phyloP scores from a whole-genome alignment of 1,140 invertebrate species.

The Zaprionus ghesquierei region DNA sequence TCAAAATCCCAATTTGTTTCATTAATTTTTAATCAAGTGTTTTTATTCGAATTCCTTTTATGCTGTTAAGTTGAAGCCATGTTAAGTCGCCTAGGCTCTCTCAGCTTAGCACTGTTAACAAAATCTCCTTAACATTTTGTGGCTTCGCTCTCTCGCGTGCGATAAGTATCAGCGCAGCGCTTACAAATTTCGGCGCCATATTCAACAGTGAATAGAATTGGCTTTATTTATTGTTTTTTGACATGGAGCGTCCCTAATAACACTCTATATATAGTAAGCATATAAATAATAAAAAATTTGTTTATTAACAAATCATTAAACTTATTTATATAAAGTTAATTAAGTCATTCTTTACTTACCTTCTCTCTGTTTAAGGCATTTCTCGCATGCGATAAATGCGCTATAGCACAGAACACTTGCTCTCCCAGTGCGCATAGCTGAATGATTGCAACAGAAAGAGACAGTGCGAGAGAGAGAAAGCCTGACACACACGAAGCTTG shows the following conservation, averaged over 20 bases:
- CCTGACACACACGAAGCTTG: conserved; percentile 8
- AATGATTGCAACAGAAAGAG: conserved; percentile 11
- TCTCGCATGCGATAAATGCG: conserved; percentile 41
- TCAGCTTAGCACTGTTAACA: conserved; percentile 12
- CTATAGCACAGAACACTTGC: not conserved
- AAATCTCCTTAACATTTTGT: not conserved
- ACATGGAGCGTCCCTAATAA: not conserved
- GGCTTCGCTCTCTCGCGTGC: conserved; percentile 7
- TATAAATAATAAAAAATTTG: not conserved
- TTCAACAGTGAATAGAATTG: conserved; percentile 3
- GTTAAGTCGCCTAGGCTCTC: not conserved
- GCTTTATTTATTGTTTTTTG: not conserved
- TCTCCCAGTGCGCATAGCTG: conserved; percentile 21
- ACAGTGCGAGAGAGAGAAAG: conserved; percentile 9
- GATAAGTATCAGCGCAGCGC: not conserved
- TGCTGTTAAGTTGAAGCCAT: conserved; percentile 7
- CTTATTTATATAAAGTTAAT: not conserved
- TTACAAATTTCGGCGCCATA: conserved; percentile 21
- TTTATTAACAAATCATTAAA: not conserved
- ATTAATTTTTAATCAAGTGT: conserved; percentile 23
- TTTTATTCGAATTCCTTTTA: conserved; percentile 11
- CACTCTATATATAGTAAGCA: not conserved
- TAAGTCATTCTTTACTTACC: not conserved
- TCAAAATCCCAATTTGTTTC: not conserved
- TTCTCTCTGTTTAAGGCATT: not conserved